Base-by-base conservation (phyloP, 2,888 invertebrate genomes). In the Incurvaria masculella region DNA sequence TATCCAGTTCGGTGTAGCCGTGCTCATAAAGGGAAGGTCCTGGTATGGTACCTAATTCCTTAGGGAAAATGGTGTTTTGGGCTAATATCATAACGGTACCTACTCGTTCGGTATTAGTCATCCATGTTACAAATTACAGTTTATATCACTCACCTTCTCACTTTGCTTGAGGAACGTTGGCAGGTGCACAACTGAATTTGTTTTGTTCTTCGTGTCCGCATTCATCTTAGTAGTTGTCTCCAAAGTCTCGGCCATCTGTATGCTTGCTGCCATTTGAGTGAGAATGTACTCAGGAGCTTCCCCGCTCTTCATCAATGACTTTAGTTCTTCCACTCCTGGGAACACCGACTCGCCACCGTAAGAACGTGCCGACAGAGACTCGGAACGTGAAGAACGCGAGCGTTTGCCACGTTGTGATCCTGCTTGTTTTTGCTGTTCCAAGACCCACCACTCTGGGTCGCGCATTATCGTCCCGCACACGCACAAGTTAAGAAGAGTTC, bases 381-480 rank as follows among this genome's bases (percentile, higher is more conserved):
- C 67, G 5, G 72, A 74, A 56, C 75, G 79, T 1, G 83, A 82
- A 45, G 75, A 69, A 52, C 73, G 76, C 0, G 69, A 71, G 49
- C 76, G 67, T 58, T 61, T 65, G 8, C 66, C 66, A 51, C 74
- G 63, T 49, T 60, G 53, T 52, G 61, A 59, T 6, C 63, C 51
- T 11, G 53, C 49, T 46, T 72, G 81, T 61, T 76, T 81, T 57
- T 81, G 81, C 57, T 87, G 86, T 57, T 86, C 86, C 44, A 75
- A 56, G 8, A 72, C 79, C 81, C 85, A 84, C 93, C 94, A 94
- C 56, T 92, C 90, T 1, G 94, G 89, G 64, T 94, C 94, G 45
- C 89, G 80, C 91, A 95, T 93, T 0, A 94, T 80, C 20, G 88
- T 84, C 0, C 94, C 94, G 63, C 91, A 93, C 0, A 91, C 89